Evolutionary conservation across 2,888 invertebrate species (phyloP).

Genomic region (Aphodius granarius): DNA sequence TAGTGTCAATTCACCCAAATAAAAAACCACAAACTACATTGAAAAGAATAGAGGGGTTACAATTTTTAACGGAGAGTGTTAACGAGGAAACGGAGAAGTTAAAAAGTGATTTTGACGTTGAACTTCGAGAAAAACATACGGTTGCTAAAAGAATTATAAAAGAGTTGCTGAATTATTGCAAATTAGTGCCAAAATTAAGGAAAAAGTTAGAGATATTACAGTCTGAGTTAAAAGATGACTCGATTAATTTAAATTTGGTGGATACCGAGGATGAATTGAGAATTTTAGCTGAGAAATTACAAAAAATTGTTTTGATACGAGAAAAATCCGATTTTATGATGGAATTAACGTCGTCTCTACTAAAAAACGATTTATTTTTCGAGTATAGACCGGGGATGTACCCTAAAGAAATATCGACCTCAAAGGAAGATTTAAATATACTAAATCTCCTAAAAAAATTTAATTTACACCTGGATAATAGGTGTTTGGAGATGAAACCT

Average conservation of each 20-base stretch:
- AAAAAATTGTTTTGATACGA: constrained; percentile 30
- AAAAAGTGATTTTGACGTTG: constrained; percentile 33
- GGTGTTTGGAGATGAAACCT: constrained; percentile 35
- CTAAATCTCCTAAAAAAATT: constrained; percentile 31
- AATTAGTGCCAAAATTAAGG: constrained; percentile 31
- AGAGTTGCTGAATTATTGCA: constrained; percentile 31
- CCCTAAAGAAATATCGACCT: constrained; percentile 6
- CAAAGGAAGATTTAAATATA: constrained; percentile 31
- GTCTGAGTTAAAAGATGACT: constrained; percentile 10
- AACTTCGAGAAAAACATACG: constrained; percentile 28
- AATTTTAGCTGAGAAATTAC: constrained; percentile 17
- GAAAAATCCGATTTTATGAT: constrained; percentile 35
- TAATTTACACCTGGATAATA: constrained; percentile 32
- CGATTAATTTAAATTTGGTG: background rate
- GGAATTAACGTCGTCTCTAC: constrained; percentile 35
- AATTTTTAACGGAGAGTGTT: constrained; percentile 31
- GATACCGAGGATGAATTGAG: background rate
- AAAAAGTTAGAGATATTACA: constrained; percentile 34
- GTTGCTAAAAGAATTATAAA: constrained; percentile 33
- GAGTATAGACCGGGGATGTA: background rate
- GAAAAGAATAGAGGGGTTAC: constrained; percentile 33
- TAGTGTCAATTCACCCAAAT: constrained; percentile 27
- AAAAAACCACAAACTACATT: constrained; percentile 21
- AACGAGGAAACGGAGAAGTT: constrained; percentile 32
- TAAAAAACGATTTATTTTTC: constrained; percentile 17